A percentile compares a stretch with the other conserved stretches of the same genome.
Conservation (phyloP, 2,113 vertebrate species). For the Pelecanoides urinatrix region DNA sequence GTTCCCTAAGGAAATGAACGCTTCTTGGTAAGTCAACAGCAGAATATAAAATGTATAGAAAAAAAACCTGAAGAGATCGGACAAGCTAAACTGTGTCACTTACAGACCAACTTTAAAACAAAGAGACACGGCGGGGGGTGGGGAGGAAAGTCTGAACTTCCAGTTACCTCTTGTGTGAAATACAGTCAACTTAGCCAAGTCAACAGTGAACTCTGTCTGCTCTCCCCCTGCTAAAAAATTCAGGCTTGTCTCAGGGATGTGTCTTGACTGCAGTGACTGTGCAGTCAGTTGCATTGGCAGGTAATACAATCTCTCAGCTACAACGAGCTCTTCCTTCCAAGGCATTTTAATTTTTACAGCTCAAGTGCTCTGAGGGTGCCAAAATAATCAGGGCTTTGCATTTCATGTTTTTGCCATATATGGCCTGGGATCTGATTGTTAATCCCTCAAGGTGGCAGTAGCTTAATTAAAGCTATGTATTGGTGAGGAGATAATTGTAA, state of each 20-base stretch:
- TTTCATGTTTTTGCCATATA: constrained; percentile 30
- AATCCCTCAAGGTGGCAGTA: constrained; percentile 54
- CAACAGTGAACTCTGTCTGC: neutral
- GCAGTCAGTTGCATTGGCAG: neutral
- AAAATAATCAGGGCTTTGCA: constrained; percentile 37
- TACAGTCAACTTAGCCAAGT: neutral
- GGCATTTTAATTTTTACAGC: constrained; percentile 27
- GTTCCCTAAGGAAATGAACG: neutral
- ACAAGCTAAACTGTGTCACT: neutral
- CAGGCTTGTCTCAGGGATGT: neutral
- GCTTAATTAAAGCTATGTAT: constrained; percentile 64
- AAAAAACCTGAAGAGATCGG: neutral
- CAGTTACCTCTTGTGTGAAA: neutral
- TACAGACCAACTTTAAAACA: neutral
- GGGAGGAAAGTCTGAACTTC: neutral
- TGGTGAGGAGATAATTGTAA: constrained; percentile 34
- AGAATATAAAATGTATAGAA: neutral
- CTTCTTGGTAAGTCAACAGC: neutral
- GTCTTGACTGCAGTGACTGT: neutral
- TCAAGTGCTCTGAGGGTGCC: constrained; percentile 11
- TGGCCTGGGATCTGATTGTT: neutral
- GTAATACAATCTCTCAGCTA: constrained; percentile 26
- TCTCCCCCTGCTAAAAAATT: neutral
- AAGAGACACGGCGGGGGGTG: neutral
- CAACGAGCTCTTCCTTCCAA: constrained; percentile 1